phyloP scores from a whole-genome alignment of 2,888 invertebrate genomes.

The Brachynemurus nebulosus region DNA sequence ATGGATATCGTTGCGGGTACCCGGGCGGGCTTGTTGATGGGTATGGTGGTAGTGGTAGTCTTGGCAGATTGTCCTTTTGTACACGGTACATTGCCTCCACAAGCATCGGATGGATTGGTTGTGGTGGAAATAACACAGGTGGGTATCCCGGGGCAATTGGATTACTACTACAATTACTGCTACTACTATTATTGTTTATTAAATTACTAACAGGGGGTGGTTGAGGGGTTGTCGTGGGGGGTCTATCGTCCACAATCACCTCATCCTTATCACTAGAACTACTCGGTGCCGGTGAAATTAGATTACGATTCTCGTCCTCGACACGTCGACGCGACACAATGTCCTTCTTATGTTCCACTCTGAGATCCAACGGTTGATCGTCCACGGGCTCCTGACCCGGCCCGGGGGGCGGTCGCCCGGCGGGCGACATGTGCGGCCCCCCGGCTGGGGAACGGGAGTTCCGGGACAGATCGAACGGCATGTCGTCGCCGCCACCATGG shows the following conservation, averaged over 20 bases:
- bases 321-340: constrained; percentile 37
- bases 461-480: constrained; percentile 55
- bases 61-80: constrained; percentile 39
- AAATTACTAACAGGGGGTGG: constrained; percentile 10
- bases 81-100: constrained; percentile 54
- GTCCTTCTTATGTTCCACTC: constrained; percentile 69
- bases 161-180: constrained; percentile 23
- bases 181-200: constrained; percentile 18
- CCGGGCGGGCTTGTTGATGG: constrained; percentile 35
- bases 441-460: constrained; percentile 29
- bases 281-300: constrained; percentile 46
- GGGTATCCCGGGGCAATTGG: constrained; percentile 27
- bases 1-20: constrained; percentile 32
- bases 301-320: constrained; percentile 78
- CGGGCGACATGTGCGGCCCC: constrained; percentile 42
- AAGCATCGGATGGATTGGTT: constrained; percentile 54
- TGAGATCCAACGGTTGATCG: constrained; percentile 77
- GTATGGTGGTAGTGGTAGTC: constrained; percentile 44
- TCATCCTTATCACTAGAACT: constrained; percentile 20
- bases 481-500: constrained; percentile 24
- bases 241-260: constrained; percentile 24
- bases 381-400: constrained; percentile 35
- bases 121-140: constrained; percentile 41
- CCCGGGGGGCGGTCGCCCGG: constrained; percentile 39
- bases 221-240: constrained; percentile 6